Conservation (phyloP, 2,888 invertebrate genomes). For the Ptilodon capucinus region DNA sequence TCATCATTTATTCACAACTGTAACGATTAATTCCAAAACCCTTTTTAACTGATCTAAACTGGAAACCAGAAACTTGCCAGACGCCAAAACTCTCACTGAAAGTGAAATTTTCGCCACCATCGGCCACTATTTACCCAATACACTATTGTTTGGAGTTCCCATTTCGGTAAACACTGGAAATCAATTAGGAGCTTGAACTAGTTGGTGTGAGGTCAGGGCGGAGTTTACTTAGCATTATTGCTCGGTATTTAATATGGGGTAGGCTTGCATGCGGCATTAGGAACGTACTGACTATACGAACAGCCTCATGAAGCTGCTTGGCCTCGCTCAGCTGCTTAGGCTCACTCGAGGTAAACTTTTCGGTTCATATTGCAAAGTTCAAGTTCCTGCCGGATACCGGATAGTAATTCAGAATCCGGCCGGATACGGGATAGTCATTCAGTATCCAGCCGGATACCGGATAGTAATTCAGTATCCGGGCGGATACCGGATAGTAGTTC, state of each 20-base stretch:
- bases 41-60: neutral
- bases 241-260: constrained; percentile 11
- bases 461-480: too few relatives aligned
- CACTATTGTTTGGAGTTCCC: constrained; percentile 27
- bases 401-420: too few relatives aligned
- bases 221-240: constrained; percentile 26
- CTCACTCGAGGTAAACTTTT: too few relatives aligned
- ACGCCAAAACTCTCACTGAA: constrained; percentile 3
- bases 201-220: constrained; percentile 23
- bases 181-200: constrained; percentile 36
- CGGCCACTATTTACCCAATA: constrained; percentile 15
- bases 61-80: constrained; percentile 7
- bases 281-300: too few relatives aligned
- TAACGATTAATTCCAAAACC: neutral
- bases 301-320: too few relatives aligned
- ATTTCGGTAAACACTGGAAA: constrained; percentile 41
- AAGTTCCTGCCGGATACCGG: too few relatives aligned
- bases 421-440: too few relatives aligned
- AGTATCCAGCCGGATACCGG: too few relatives aligned
- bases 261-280: constrained; percentile 4
- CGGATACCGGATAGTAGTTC: too few relatives aligned
- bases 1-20: too few relatives aligned
- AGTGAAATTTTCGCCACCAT: constrained; percentile 14
- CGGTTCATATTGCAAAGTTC: too few relatives aligned
- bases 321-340: too few relatives aligned